Evolutionary conservation across 2,888 invertebrate genomes (phyloP).

Genomic region (Brachylomia viminalis): DNA sequence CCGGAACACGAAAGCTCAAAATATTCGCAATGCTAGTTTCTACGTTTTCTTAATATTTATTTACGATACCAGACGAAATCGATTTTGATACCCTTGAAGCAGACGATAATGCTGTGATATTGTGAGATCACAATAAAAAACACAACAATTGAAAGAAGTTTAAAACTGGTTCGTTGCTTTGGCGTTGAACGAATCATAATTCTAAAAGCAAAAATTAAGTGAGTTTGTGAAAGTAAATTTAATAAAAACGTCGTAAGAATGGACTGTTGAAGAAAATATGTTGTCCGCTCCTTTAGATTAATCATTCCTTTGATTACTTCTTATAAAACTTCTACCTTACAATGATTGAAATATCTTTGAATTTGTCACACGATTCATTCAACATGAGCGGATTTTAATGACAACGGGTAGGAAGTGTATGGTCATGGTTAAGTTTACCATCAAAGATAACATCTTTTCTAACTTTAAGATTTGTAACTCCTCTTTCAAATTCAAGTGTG

Average conservation of each 20-base stretch:
- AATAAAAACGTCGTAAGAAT: slow-evolving; percentile 19
- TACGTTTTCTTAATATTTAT: not conserved
- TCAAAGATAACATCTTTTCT: not conserved
- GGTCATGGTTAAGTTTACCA: not conserved
- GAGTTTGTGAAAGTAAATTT: slow-evolving; percentile 40
- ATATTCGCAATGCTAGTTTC: slow-evolving; percentile 3
- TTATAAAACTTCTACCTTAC: slow-evolving; percentile 2
- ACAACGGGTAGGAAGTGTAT: not conserved
- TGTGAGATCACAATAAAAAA: slow-evolving; percentile 16
- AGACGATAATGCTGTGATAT: slow-evolving; percentile 13
- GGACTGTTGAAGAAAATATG: slow-evolving; percentile 26
- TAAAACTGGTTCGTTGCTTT: slow-evolving; percentile 18
- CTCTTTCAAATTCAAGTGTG: not conserved
- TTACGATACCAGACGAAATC: slow-evolving; percentile 17
- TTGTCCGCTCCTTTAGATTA: slow-evolving; percentile 35
- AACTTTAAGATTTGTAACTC: not conserved
- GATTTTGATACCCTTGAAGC: slow-evolving; percentile 14
- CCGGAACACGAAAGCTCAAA: not conserved
- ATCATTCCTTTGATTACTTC: slow-evolving; percentile 23
- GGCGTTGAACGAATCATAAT: slow-evolving; percentile 25
- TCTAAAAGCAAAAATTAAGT: slow-evolving; percentile 14
- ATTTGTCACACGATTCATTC: slow-evolving; percentile 21
- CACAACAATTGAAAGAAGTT: slow-evolving; percentile 15
- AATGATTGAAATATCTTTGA: slow-evolving; percentile 23
- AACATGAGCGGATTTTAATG: slow-evolving; percentile 15